Evolutionary conservation across 2,888 invertebrate species (phyloP).

Genomic region (Dicroscelio sp.): DNA sequence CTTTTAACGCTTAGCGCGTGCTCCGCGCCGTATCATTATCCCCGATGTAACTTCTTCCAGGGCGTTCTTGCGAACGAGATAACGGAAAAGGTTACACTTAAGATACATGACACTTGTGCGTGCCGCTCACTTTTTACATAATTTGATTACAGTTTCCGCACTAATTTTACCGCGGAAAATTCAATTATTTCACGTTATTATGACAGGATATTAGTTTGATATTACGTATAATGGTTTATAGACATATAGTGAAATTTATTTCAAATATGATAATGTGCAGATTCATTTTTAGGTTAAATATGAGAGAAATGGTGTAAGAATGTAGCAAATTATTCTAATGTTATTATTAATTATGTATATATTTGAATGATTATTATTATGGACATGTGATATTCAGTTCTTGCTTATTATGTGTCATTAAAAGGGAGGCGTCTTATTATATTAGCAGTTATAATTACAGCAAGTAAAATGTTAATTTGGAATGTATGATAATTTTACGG

Average conservation of each 20-base stretch:
- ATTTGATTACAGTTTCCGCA: slow-evolving; percentile 57
- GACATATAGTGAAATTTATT: no score
- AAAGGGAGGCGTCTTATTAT: background rate
- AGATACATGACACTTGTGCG: slow-evolving; percentile 72
- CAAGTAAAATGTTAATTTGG: background rate
- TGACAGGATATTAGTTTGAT: slow-evolving; percentile 11
- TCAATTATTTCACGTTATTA: slow-evolving; percentile 49
- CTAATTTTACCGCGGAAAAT: slow-evolving; percentile 54
- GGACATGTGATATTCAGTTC: background rate
- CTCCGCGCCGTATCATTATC: slow-evolving; percentile 89
- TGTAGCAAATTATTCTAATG: no score
- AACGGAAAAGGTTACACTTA: slow-evolving; percentile 72
- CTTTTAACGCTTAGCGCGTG: slow-evolving; percentile 87
- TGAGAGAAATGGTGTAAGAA: no score
- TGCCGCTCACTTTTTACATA: slow-evolving; percentile 54
- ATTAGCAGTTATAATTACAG: background rate
- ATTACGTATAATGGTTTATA: background rate
- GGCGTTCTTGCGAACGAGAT: slow-evolving; percentile 64
- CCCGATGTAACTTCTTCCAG: slow-evolving; percentile 80
- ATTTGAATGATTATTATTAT: background rate
- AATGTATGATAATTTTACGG: slow-evolving; percentile 7
- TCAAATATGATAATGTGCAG: no score
- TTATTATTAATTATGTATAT: no score
- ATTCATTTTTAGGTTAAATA: no score
- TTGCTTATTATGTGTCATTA: slow-evolving; percentile 26